phyloP scores from a whole-genome alignment of 2,113 vertebrate species.

The Haplochromis burtoni region DNA sequence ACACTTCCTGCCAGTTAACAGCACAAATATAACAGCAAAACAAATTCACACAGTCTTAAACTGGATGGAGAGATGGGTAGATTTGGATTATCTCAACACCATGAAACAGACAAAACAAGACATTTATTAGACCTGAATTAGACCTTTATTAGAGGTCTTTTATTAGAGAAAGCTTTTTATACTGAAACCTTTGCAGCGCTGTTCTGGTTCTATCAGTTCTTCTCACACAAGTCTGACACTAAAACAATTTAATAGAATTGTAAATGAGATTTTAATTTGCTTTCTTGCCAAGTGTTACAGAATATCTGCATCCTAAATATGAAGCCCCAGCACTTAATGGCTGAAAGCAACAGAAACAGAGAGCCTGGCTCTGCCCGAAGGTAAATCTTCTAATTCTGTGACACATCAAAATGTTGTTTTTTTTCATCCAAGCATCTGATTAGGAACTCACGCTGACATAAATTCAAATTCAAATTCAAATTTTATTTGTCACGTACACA shows the following conservation, averaged over 20 bases:
- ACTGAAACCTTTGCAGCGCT: background rate
- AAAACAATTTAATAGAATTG: background rate
- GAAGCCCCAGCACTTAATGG: background rate
- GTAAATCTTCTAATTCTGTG: background rate
- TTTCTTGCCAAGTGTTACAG: background rate
- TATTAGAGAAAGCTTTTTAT: background rate
- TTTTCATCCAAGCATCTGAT: background rate
- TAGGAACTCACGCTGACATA: background rate
- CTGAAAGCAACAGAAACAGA: background rate
- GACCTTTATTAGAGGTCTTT: background rate
- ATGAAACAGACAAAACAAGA: background rate
- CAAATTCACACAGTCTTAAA: conserved; percentile 64
- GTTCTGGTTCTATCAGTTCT: background rate
- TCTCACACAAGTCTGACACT: background rate
- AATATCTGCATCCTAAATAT: background rate
- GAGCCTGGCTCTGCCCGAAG: background rate
- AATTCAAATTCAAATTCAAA: too few relatives aligned
- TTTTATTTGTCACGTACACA: too few relatives aligned
- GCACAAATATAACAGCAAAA: conserved; percentile 19
- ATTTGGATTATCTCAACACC: background rate
- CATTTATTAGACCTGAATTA: background rate
- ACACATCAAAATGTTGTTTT: background rate
- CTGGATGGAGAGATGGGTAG: background rate
- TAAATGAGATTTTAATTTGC: background rate
- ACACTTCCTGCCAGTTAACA: conserved; percentile 38